Conservation (phyloP, 2,113 vertebrate genomes). For the Hydrolagus affinis region DNA sequence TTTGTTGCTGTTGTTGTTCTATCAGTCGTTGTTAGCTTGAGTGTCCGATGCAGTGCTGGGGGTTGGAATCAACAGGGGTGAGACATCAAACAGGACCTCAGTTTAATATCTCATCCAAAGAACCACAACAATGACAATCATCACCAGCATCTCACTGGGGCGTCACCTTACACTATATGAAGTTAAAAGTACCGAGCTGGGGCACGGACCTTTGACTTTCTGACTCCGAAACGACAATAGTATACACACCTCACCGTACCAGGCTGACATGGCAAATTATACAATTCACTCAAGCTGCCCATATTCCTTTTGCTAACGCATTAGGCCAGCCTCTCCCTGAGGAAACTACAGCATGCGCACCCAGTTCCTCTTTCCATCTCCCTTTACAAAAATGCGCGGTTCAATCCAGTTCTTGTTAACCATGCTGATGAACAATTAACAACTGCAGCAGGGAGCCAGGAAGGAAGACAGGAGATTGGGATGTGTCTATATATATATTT, state of each 20-base stretch:
- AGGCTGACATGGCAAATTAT: neutral
- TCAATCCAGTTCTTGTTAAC: no score
- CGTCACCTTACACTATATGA: neutral
- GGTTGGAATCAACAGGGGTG: no score
- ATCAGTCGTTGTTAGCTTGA: no score
- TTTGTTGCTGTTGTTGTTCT: no score
- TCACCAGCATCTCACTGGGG: neutral
- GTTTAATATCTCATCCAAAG: neutral
- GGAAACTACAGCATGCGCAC: slow-evolving; percentile 23
- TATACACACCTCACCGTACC: no score
- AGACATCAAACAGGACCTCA: no score
- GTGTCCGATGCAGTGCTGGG: no score
- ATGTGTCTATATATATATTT: no score
- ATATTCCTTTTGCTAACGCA: slow-evolving; percentile 21
- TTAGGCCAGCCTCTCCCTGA: neutral
- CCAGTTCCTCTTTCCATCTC: neutral
- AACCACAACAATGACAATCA: neutral
- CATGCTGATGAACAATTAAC: no score
- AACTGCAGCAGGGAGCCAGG: no score
- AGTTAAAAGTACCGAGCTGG: neutral
- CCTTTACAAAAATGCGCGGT: neutral
- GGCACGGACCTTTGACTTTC: neutral
- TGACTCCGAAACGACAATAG: no score
- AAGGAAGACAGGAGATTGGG: no score
- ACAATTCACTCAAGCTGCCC: neutral